Evolutionary conservation across 2,797 vertebrate genomes (phyloP).

Genomic region (Okamejei kenojei): DNA sequence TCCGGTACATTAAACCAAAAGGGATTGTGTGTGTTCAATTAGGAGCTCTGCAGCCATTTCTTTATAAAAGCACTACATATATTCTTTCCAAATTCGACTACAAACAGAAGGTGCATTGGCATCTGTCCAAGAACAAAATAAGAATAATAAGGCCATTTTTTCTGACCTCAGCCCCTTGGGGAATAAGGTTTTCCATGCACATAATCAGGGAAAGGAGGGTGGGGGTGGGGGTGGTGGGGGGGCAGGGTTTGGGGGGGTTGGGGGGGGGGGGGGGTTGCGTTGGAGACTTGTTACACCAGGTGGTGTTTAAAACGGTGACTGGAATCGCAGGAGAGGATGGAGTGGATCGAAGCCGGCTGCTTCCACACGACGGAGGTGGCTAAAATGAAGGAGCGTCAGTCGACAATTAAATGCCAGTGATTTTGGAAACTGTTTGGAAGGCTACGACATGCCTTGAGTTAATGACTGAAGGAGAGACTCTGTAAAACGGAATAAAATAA

Average conservation of each 20-base stretch:
- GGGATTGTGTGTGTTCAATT: neutral
- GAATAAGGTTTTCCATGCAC: neutral
- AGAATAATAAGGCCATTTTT: neutral
- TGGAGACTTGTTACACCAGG: neutral
- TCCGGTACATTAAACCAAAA: neutral
- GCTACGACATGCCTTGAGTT: no score
- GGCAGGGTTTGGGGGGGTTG: no score
- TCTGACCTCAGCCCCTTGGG: neutral
- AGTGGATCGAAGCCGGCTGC: no score
- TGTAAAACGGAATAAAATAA: neutral
- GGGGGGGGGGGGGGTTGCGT: no score
- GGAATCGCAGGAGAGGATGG: neutral
- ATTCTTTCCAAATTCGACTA: neutral
- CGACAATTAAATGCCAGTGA: neutral
- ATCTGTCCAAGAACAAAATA: neutral
- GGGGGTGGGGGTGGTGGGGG: no score
- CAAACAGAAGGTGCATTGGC: neutral
- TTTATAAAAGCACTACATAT: neutral
- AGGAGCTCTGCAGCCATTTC: neutral
- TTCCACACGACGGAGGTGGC: neutral
- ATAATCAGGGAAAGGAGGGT: neutral
- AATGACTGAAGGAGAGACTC: neutral
- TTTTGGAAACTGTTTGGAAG: neutral
- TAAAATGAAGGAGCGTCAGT: neutral
- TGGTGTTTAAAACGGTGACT: neutral